Base-by-base conservation (phyloP, 2,888 invertebrate species). In the Bellardia pandia region DNA sequence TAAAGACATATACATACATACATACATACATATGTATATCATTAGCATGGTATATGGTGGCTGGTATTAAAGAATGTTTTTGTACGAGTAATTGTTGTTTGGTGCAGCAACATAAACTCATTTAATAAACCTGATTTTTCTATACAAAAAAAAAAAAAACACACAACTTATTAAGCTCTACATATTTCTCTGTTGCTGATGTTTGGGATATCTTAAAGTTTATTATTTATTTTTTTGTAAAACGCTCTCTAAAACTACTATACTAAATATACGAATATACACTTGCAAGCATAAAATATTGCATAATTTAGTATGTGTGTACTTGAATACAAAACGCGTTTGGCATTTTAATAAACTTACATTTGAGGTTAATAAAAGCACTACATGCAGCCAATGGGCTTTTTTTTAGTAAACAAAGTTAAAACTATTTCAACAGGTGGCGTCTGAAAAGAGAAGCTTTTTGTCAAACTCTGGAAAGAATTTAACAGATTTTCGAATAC, bases 291-390 rank as follows among this genome's bases (percentile, higher is more conserved):
- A 62, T n/a, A 51, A n/a, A 58, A 60, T 62, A 48, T 79, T 86
- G 72, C 83, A 84, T 62, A 85, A 85, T 48, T 62, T 64, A 53
- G 40, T 40, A 42, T 40, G 68, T 40, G 33, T 40, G 68, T 53
- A 79, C 64, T 66, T 62, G 62, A 80, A 71, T 56, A 66, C 64
- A 58, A 75, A 83, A 72, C 60, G 86, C 83, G 83, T 86, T 84
- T 89, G 89, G 86, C 88, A 89, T 89, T 89, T 86, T 14, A 66
- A 16, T 72, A 48, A 80, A 74, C 23, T 74, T 81, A 56, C 62
- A 79, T 60, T 71, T 42, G 14, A 42, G 14, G 53, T 56, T 16
- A n/a, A 37, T 40, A 13, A 75, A 62, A 66, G 42, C 51, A 66
- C 42, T 23, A 56, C 0, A 3, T 11, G 8, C 56, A 16, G 5